Evolutionary conservation across 2,113 vertebrate species (phyloP).

Genomic region (Podarcis raffonei): DNA sequence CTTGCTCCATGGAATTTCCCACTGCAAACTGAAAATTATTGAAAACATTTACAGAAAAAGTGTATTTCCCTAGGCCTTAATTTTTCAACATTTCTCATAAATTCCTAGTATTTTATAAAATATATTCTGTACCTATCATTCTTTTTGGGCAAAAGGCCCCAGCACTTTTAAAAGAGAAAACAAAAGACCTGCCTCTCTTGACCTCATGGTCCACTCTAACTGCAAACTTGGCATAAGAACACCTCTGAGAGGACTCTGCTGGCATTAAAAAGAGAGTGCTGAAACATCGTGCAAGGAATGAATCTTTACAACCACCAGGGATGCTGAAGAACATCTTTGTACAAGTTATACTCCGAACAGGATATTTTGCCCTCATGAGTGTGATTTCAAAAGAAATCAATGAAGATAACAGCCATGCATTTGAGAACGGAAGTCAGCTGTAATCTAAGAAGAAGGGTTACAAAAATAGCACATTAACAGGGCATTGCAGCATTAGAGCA

Average conservation of each 20-base stretch:
- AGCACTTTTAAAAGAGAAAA: background rate
- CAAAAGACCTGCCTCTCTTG: background rate
- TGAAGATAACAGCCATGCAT: background rate
- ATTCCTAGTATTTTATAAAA: background rate
- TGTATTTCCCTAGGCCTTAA: too few relatives aligned
- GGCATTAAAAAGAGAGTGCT: background rate
- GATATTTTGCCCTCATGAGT: background rate
- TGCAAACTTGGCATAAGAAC: slow-evolving; percentile 24
- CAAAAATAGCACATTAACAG: background rate
- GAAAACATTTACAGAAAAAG: too few relatives aligned
- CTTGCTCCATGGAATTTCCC: too few relatives aligned
- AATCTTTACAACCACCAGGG: background rate
- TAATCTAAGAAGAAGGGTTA: slow-evolving; percentile 18
- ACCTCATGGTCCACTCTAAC: slow-evolving; percentile 1
- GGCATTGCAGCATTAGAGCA: slow-evolving; percentile 17
- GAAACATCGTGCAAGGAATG: background rate
- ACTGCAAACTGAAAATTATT: too few relatives aligned
- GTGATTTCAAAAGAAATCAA: slow-evolving; percentile 32
- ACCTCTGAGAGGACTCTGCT: background rate
- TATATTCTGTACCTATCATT: background rate
- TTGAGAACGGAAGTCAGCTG: background rate
- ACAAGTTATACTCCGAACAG: background rate
- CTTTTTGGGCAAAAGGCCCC: background rate
- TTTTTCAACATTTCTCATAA: background rate
- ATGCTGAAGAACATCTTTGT: slow-evolving; percentile 9